Evolutionary conservation across 2,797 vertebrate species (phyloP), one percentile per base, ranked within the genome.

Genomic region (Micrastur ruficollis): DNA sequence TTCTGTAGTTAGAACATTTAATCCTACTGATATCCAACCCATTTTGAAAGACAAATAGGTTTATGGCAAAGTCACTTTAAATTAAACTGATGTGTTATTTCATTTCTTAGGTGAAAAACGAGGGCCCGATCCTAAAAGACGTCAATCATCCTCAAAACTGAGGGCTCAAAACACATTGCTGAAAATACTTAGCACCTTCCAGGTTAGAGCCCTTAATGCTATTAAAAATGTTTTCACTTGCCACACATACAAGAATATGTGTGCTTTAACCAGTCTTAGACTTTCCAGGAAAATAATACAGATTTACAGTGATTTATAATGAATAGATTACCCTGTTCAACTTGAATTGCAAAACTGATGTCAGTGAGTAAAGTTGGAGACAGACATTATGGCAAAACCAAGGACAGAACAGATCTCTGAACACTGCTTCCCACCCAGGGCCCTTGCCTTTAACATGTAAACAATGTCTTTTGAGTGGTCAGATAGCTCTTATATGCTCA

Each of bases 221-320:
- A 89, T 89, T 92, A 91, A 92, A 90, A 87, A 81, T 74, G 61
- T 89, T 95, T 95, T 89, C 61, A 53, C 53, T 93, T 92, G 67
- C 81, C 34, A 63, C 74, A 93, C 78, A 61, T 70, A 82, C 27
- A 86, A 61, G 25, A 85, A 76, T 92, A 72, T 65, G 7, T 74
- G 50, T 85, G 25, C 31, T 87, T 96, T 85, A 93, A 87, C 25
- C 53, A 85, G 67, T 29, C 36, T 84, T 76, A 79, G 67, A 50
- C 72, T 93, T 96, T 93, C 81, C 93, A 95, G 71, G 65, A 94
- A 97, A 89, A 95, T 68, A 89, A 61, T 88, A 91, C 26, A 91
- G 81, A 91, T 82, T 96, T 91, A 55, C 34, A 72, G 89, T 53
- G 53, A 75, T 88, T 92, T 90, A 78, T 81, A 94, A 59, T 56